Conservation (phyloP, 2,888 invertebrate species). For the Slavum lentiscoides region DNA sequence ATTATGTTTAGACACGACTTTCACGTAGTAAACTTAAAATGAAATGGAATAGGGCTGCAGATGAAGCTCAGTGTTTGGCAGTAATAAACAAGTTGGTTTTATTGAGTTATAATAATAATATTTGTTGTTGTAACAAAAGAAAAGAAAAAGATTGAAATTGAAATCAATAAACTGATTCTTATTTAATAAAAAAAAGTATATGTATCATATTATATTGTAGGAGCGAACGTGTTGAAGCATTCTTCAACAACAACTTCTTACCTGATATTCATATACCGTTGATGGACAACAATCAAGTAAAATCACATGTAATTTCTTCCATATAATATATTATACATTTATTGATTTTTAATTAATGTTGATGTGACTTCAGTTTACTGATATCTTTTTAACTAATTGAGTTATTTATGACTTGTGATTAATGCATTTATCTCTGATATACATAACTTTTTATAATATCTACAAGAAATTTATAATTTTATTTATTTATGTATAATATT, state of each 20-base stretch:
- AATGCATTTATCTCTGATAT: too few relatives aligned
- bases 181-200: too few relatives aligned
- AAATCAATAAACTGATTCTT: not conserved
- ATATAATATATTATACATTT: not conserved
- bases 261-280: not conserved
- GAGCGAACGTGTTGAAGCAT: constrained; percentile 11
- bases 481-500: too few relatives aligned
- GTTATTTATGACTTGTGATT: too few relatives aligned
- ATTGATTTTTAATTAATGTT: too few relatives aligned
- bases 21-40: constrained; percentile 26
- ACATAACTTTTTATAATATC: too few relatives aligned
- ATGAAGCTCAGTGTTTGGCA: constrained; percentile 27
- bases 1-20: constrained; percentile 10
- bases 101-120: not conserved
- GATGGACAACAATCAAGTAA: not conserved
- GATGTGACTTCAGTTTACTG: too few relatives aligned
- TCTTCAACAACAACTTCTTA: constrained; percentile 6
- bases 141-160: not conserved
- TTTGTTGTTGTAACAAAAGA: not conserved
- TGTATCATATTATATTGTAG: constrained; percentile 25
- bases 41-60: constrained; percentile 36
- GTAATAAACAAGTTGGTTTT: constrained; percentile 13
- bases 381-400: too few relatives aligned
- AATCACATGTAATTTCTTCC: not conserved
- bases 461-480: too few relatives aligned